These are phyloP conservation scores for Jordanella pulchra DNA, from an alignment of 2,797 vertebrate genomes.

Conservation along the genomic window DNA sequence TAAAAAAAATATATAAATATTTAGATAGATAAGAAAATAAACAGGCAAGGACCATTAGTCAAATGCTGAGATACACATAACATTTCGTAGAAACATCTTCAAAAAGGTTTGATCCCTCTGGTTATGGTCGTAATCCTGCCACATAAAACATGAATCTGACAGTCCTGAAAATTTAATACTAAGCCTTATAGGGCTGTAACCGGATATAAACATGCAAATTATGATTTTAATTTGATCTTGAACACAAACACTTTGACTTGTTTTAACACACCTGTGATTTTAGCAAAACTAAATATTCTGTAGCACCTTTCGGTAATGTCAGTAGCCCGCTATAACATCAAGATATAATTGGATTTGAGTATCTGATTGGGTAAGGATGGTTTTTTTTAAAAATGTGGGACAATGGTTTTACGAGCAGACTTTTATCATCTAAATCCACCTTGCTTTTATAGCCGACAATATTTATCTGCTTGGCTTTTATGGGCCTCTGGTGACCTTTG, in stretches of 20 bases:
- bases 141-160: background rate
- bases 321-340: no score
- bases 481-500: conserved; percentile 70
- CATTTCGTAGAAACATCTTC: no score
- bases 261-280: background rate
- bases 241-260: background rate
- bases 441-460: conserved; percentile 70
- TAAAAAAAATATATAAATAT: no score
- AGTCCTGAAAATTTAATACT: no score
- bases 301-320: background rate
- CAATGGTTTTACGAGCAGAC: conserved; percentile 36
- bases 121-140: background rate
- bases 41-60: no score
- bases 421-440: conserved; percentile 67
- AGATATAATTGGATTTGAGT: background rate
- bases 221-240: background rate
- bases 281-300: background rate
- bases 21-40: no score
- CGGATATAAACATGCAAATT: background rate
- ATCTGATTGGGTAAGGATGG: background rate
- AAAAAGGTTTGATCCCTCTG: background rate
- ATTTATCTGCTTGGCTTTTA: conserved; percentile 77
- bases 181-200: background rate
- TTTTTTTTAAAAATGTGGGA: conserved; percentile 22
- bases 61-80: no score